Evolutionary conservation across 1,140 invertebrate genomes (phyloP).

Genomic region (Drosophila bocqueti): DNA sequence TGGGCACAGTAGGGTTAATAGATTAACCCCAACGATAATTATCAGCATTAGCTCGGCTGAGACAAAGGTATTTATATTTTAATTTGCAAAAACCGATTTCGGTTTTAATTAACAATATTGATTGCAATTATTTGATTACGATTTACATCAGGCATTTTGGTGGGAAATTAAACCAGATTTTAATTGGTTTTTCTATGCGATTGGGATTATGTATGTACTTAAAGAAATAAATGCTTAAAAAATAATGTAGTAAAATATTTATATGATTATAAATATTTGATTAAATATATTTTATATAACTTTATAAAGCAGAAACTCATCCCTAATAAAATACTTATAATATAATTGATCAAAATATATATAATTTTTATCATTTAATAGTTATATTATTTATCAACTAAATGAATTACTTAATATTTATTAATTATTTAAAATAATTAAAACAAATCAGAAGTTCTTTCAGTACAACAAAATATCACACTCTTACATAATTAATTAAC

Average conservation of each 20-base stretch:
- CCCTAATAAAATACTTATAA: too few relatives aligned
- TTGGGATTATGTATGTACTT: background rate
- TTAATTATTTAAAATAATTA: background rate
- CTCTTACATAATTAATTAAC: background rate
- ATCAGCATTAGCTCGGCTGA: background rate
- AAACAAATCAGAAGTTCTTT: background rate
- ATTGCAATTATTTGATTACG: background rate
- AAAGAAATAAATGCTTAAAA: too few relatives aligned
- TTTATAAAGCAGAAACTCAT: too few relatives aligned
- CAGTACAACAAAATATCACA: too few relatives aligned
- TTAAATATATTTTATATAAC: too few relatives aligned
- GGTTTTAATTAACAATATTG: too few relatives aligned
- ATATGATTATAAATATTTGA: too few relatives aligned
- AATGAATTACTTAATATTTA: too few relatives aligned
- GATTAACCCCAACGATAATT: slow-evolving; percentile 9
- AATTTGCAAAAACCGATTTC: background rate
- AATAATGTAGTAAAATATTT: too few relatives aligned
- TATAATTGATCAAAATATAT: too few relatives aligned
- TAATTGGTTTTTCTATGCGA: background rate
- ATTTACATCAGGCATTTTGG: background rate
- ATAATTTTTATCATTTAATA: background rate
- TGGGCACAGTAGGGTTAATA: background rate
- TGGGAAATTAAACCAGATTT: background rate
- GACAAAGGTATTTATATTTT: background rate
- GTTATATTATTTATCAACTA: background rate